Percentiles rank a stretch among this genome's conserved stretches.
These are phyloP conservation scores for Napeogenes inachia DNA, from an alignment of 2,888 invertebrate species.

Conservation along the genomic window DNA sequence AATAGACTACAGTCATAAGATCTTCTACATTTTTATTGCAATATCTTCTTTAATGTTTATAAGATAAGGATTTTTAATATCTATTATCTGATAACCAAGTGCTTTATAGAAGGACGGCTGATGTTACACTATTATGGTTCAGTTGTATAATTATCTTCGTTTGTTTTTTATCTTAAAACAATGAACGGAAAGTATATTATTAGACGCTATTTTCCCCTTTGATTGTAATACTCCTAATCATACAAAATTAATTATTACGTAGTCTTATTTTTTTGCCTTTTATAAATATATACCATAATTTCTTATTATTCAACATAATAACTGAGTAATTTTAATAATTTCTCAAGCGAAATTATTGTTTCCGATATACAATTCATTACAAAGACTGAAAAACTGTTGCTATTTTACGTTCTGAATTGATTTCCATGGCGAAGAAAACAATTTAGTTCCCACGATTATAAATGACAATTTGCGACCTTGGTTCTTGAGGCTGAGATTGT, in stretches of 20 bases:
- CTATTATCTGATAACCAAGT: neutral
- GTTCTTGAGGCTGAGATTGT: neutral
- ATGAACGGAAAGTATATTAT: no score
- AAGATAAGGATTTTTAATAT: conserved; percentile 2
- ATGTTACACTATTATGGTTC: neutral
- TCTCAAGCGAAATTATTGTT: no score
- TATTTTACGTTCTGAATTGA: conserved; percentile 7
- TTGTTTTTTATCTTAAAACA: no score
- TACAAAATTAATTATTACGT: no score
- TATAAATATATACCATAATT: no score
- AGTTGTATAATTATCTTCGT: neutral
- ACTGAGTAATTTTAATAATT: no score
- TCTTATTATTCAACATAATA: no score
- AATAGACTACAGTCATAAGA: conserved; percentile 20
- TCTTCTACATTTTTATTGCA: conserved; percentile 11
- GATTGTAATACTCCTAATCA: no score
- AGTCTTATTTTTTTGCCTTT: no score
- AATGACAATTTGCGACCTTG: conserved; percentile 17
- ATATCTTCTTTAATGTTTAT: conserved; percentile 4
- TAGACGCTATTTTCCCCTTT: no score
- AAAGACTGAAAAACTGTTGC: no score
- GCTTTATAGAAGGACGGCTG: neutral
- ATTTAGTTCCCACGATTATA: conserved; percentile 14
- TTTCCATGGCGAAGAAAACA: conserved; percentile 5
- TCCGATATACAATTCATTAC: no score